Evolutionary conservation across 2,113 vertebrate species (phyloP), one percentile per base, ranked within the genome.

Genomic region (Notothenia coriiceps): DNA sequence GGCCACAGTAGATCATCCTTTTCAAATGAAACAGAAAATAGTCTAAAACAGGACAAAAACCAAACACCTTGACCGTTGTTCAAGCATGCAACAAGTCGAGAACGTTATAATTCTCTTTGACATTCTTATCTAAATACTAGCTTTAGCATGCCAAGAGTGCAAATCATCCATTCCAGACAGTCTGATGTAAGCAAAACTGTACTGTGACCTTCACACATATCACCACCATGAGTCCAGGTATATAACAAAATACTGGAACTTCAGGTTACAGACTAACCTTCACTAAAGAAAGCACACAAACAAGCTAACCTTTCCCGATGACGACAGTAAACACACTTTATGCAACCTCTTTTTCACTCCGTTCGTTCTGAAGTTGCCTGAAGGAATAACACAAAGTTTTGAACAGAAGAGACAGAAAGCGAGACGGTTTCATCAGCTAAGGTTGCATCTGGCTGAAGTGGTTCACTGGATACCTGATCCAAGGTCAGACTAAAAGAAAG

Each of bases 401-500:
- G 35, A 40, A 40, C 35, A 40, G 35, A 40, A 25, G 50, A 52
- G 22, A 50, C 5, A 55, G 33, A 46, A 46, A 14, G 11, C 0
- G 35, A 47, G 60, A 63, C 13, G 17, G 56, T 73, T 70, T 52
- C 1, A 74, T 75, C 69, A 56, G 70, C 65, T 82, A 51, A 68
- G 22, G 56, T 84, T 84, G 52, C 25, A 18, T 59, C 67, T 74
- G 81, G 71, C 57, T 57, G 35, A 56, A 20, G 10, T 66, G 18
- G 10, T 64, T 69, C 35, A 4, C 22, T 62, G 2, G 62, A 83
- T 60, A 80, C 22, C 40, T 79, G 79, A 88, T 68, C 72, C 72
- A 63, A 83, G 64, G 75, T 82, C 79, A 76, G 70, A 81, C 52
- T 22, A 43, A 76, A 65, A 69, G 25, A 81, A 61, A 74, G 70